Evolutionary conservation across 2,113 vertebrate species (phyloP).

Genomic region (Ceyx melanurus): DNA sequence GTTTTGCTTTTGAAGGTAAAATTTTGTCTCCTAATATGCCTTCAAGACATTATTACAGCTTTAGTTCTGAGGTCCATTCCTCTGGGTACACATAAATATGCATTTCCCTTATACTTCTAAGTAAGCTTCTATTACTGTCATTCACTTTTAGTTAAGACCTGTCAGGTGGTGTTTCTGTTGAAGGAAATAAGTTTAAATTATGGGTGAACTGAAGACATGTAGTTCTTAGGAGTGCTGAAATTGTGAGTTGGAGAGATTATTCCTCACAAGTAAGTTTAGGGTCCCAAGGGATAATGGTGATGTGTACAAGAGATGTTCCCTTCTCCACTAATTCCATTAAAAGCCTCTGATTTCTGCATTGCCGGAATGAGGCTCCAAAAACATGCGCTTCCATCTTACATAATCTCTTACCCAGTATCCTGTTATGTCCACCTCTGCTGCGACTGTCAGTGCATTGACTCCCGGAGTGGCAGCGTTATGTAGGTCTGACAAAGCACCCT

Average conservation of each 20-base stretch:
- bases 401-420: conserved; percentile 45
- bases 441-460: conserved; percentile 36
- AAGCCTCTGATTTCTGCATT: conserved; percentile 42
- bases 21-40: conserved; percentile 10
- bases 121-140: conserved; percentile 64
- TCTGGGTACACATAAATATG: conserved; percentile 63
- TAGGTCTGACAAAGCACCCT: conserved; percentile 47
- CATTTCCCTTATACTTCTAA: conserved; percentile 55
- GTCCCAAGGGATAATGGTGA: conserved; percentile 37
- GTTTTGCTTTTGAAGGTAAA: conserved; percentile 13
- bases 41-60: conserved; percentile 27
- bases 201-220: background rate
- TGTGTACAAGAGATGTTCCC: conserved; percentile 28
- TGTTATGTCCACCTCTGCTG: conserved; percentile 53
- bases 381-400: conserved; percentile 42
- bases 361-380: conserved; percentile 20
- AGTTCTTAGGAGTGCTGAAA: conserved; percentile 53
- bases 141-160: conserved; percentile 69
- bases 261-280: conserved; percentile 53
- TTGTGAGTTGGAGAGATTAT: conserved; percentile 65
- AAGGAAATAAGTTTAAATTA: conserved; percentile 62
- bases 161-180: conserved; percentile 62
- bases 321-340: conserved; percentile 50
- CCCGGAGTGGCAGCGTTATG: conserved; percentile 47
- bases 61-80: conserved; percentile 29